Evolutionary conservation across 92 coral and sea anemone genomes (phyloP), one percentile per base, ranked within the genome.

Genomic region (Chrysogorgia sp.): DNA sequence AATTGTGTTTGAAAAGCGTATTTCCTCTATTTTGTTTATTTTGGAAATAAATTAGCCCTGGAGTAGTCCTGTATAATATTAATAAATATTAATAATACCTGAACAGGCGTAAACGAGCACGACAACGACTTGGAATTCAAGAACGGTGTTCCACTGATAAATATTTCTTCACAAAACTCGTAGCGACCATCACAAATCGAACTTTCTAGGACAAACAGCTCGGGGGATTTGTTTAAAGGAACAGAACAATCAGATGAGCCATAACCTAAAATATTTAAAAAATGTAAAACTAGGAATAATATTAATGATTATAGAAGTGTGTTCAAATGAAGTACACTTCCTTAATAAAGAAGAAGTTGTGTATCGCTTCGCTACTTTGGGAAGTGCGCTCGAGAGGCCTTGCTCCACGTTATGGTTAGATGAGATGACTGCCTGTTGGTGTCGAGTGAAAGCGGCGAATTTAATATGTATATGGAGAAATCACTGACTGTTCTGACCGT

Each of bases 161-260:
- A 85, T 22, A 91, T 75, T 25, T 83, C 88, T 32, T 84, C 75
- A 63, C 97, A 93, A 71, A 34, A 59, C 40, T 56, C 84, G 17
- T 78, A 40, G 41, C 83, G 82, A 32, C 72, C 49, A 55, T 90
- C 92, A 52, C 97, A 93, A 31, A 63, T 9, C 24, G 85, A 87
- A 49, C 57, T 86, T 33, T 65, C 74, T 20, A 87, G 62, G 40
- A 84, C 63, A 63, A 87, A 75, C 67, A 91, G 75, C 40, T 80
- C 69, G 29, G 97, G 97, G n/a, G 97, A 83, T 32, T 71, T 40
- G 61, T 80, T 81, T 19, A 78, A 56, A 30, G 75, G 70, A 17
- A 93, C 88, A 21, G 97, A 93, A 63, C 97, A 93, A 84, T 93
- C 97, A 28, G 82, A 86, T 7, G 89, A 71, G 7, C 81, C 84